Percentiles rank a stretch among this genome's conserved stretches.
Conservation (phyloP, 2,797 vertebrate genomes). For the Onychomys arenicola region DNA sequence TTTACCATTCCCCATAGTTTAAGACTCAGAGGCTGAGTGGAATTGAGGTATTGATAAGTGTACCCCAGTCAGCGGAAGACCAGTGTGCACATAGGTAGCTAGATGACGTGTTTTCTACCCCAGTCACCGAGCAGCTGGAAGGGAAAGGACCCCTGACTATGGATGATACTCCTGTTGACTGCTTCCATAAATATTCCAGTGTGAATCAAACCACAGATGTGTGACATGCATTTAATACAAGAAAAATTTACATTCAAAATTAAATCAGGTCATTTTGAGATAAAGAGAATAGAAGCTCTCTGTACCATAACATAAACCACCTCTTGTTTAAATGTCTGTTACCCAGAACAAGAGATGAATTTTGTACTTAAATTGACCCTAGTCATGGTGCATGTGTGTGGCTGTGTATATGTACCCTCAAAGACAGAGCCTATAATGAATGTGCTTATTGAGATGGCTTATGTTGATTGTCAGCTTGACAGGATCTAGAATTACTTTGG, state of each 20-base stretch:
- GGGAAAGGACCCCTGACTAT: neutral
- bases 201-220: neutral
- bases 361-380: neutral
- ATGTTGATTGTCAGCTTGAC: neutral
- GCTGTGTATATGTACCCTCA: rapidly evolving
- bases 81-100: neutral
- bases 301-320: rapidly evolving
- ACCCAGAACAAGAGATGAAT: neutral
- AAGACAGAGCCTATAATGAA: no score
- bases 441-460: rapidly evolving
- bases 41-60: no score
- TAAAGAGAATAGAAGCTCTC: neutral
- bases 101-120: neutral
- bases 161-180: rapidly evolving
- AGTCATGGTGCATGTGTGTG: rapidly evolving
- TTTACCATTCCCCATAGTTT: neutral
- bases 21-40: neutral
- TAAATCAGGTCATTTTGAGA: neutral
- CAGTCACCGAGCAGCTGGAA: no score
- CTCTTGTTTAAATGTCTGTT: neutral
- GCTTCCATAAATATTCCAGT: neutral
- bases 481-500: neutral
- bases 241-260: neutral
- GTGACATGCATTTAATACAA: neutral
- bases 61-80: rapidly evolving